Conservation (phyloP, 2,888 invertebrate species). For the Plebejus melissa region DNA sequence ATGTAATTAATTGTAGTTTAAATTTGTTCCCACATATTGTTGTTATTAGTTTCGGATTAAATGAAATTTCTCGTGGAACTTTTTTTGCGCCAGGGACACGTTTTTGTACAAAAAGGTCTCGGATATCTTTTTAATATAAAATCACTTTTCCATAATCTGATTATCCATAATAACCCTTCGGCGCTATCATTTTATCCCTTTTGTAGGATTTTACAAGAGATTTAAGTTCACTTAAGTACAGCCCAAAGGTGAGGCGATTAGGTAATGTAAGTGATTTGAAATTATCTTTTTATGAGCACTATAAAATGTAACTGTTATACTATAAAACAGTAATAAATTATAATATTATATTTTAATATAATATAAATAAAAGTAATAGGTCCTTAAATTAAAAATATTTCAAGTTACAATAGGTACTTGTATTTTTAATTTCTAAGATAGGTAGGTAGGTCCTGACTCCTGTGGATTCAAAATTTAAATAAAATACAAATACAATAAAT, state of each 20-base stretch:
- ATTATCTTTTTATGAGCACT: conserved; percentile 9
- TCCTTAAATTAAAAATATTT: not conserved
- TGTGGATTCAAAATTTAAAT: no score
- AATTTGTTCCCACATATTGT: conserved; percentile 51
- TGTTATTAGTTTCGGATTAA: conserved; percentile 69
- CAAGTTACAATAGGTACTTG: not conserved
- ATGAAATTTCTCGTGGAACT: conserved; percentile 46
- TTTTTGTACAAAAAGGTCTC: conserved; percentile 48
- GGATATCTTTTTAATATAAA: conserved; percentile 56
- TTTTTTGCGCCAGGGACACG: conserved; percentile 56
- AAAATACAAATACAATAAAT: no score
- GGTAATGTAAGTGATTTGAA: conserved; percentile 24
- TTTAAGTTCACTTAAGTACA: conserved; percentile 28
- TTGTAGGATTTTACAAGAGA: conserved; percentile 32
- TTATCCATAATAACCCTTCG: conserved; percentile 43
- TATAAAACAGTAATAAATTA: not conserved
- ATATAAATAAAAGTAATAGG: not conserved
- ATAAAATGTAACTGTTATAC: conserved; percentile 5
- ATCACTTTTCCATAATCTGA: conserved; percentile 49
- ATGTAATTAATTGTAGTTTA: not conserved
- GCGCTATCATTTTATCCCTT: conserved; percentile 41
- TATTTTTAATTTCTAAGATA: not conserved
- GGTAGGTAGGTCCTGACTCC: no score
- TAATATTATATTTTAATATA: not conserved
- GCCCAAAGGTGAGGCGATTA: conserved; percentile 25